Evolutionary conservation across 1,140 invertebrate species (phyloP).

Genomic region (Drosophila obscura): DNA sequence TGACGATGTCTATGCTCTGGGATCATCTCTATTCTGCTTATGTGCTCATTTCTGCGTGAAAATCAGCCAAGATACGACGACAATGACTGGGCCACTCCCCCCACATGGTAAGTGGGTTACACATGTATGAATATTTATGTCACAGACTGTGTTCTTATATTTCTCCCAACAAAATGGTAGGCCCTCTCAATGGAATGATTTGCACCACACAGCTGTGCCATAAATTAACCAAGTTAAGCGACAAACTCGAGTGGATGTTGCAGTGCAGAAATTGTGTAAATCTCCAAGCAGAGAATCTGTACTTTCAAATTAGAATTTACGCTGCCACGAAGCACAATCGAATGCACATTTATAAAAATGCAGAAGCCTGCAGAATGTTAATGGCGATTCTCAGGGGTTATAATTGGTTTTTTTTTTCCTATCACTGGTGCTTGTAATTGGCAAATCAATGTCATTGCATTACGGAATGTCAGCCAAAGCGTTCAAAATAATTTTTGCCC

Average conservation of each 20-base stretch:
- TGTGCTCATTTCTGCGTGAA: conserved; percentile 56
- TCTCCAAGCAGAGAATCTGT: too few relatives aligned
- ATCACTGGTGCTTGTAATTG: neutral
- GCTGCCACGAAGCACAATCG: too few relatives aligned
- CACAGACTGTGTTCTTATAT: neutral
- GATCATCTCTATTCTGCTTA: conserved; percentile 40
- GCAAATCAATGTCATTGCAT: conserved; percentile 6
- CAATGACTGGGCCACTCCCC: conserved; percentile 27
- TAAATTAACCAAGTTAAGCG: too few relatives aligned
- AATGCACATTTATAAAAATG: neutral
- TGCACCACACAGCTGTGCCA: too few relatives aligned
- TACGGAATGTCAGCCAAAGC: neutral
- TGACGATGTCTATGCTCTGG: conserved; percentile 18
- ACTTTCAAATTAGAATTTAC: too few relatives aligned
- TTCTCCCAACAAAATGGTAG: neutral
- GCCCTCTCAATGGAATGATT: too few relatives aligned
- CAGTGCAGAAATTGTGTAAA: too few relatives aligned
- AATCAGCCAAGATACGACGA: conserved; percentile 35
- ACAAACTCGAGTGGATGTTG: too few relatives aligned
- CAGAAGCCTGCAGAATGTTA: too few relatives aligned
- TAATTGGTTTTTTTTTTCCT: neutral
- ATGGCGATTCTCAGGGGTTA: too few relatives aligned
- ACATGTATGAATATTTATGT: conserved; percentile 53
- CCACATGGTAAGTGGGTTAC: neutral
- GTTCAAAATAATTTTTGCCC: neutral